phyloP scores from a whole-genome alignment of 2,888 invertebrate genomes.

The Tethea ocularis region DNA sequence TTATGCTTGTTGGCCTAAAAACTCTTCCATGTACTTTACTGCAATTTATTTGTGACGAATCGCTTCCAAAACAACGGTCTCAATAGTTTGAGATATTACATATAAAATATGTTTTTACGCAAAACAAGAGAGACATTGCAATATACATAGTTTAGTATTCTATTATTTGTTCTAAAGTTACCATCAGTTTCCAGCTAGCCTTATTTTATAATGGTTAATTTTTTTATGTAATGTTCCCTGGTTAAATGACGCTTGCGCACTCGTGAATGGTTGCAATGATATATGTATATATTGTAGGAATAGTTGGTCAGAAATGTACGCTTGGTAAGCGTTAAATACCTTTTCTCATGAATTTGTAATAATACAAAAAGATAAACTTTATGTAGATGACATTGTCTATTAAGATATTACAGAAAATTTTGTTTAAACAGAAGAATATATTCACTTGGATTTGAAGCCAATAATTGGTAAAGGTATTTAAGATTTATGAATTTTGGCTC shows the following conservation, averaged over 20 bases:
- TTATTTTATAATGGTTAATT: slow-evolving; percentile 67
- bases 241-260: slow-evolving; percentile 69
- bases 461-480: neutral
- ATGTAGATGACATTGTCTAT: neutral
- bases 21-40: slow-evolving; percentile 30
- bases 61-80: slow-evolving; percentile 56
- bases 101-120: slow-evolving; percentile 31
- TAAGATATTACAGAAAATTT: neutral
- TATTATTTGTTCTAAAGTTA: slow-evolving; percentile 76
- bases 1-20: slow-evolving; percentile 28
- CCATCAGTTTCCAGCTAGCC: slow-evolving; percentile 81
- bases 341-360: neutral
- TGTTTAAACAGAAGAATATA: neutral
- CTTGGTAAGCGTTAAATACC: neutral
- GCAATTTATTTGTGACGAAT: slow-evolving; percentile 24
- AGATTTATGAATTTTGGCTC: neutral
- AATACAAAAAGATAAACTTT: neutral
- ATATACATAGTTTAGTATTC: slow-evolving; percentile 64
- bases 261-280: slow-evolving; percentile 29
- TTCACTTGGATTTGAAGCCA: neutral
- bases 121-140: slow-evolving; percentile 70
- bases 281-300: slow-evolving; percentile 52
- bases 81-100: slow-evolving; percentile 35
- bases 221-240: slow-evolving; percentile 62
- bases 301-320: slow-evolving; percentile 12